A percentile compares a stretch with the other conserved stretches of the same genome.
Conservation (phyloP, 2,888 invertebrate species). For the Hirtodrosophila confusa region DNA sequence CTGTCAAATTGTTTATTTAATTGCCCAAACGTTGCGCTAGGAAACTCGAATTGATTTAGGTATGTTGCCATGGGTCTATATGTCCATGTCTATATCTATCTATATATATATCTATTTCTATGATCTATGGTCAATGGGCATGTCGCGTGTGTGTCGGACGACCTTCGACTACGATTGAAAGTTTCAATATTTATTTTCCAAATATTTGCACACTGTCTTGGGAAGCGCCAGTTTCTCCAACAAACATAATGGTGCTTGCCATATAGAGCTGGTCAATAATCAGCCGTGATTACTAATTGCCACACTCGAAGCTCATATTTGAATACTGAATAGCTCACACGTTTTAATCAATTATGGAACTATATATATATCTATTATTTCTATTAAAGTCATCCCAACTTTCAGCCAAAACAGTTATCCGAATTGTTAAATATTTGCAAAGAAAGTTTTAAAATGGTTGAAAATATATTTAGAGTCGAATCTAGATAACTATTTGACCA, state of each 20-base stretch:
- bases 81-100: not conserved
- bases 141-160: constrained; percentile 5
- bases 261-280: not conserved
- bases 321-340: too few species aligned
- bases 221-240: not conserved
- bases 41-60: constrained; percentile 13
- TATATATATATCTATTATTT: too few species aligned
- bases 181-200: constrained; percentile 8
- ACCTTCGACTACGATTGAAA: constrained; percentile 27
- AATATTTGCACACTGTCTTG: constrained; percentile 33
- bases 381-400: too few species aligned
- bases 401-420: too few species aligned
- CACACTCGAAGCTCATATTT: too few species aligned
- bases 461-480: too few species aligned
- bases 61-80: too few species aligned
- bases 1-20: constrained; percentile 56
- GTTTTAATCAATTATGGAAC: too few species aligned
- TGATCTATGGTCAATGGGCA: constrained; percentile 22
- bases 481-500: too few species aligned
- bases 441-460: too few species aligned
- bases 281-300: not conserved
- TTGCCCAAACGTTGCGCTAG: constrained; percentile 46
- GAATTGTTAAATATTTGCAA: too few species aligned
- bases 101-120: constrained; percentile 9
- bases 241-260: not conserved